phyloP scores from a whole-genome alignment of 2,113 vertebrate genomes.

The Menura novaehollandiae region DNA sequence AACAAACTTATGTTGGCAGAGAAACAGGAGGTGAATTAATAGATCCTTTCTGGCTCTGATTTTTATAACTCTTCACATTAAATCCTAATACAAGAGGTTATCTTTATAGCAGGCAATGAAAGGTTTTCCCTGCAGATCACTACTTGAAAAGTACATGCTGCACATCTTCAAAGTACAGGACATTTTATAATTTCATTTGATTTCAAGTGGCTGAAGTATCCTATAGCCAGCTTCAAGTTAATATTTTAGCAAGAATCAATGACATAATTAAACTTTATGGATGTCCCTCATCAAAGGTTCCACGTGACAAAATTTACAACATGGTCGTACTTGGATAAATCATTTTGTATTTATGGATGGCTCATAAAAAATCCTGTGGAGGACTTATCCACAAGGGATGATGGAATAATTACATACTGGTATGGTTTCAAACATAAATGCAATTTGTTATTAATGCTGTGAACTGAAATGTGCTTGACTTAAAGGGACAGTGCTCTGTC shows the following conservation, averaged over 20 bases:
- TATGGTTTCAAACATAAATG: background rate
- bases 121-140: conserved; percentile 19
- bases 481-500: background rate
- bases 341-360: conserved; percentile 11
- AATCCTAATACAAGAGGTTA: conserved; percentile 32
- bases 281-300: background rate
- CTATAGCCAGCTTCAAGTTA: conserved; percentile 14
- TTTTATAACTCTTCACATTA: conserved; percentile 31
- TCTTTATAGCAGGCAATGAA: conserved; percentile 48
- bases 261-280: conserved; percentile 43
- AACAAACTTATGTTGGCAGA: conserved; percentile 24
- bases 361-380: background rate
- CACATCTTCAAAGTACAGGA: background rate
- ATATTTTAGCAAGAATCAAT: conserved; percentile 44
- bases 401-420: conserved; percentile 1
- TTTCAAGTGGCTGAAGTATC: conserved; percentile 14
- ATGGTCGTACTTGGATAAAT: background rate
- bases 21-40: conserved; percentile 46
- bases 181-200: conserved; percentile 13
- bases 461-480: background rate
- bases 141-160: conserved; percentile 17
- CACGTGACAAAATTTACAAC: conserved; percentile 3
- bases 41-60: conserved; percentile 41
- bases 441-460: background rate
- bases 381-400: background rate